Evolutionary conservation across 1,140 invertebrate genomes (phyloP), one percentile per base, ranked within the genome.

Genomic region (Diplogasteroides magnus): DNA sequence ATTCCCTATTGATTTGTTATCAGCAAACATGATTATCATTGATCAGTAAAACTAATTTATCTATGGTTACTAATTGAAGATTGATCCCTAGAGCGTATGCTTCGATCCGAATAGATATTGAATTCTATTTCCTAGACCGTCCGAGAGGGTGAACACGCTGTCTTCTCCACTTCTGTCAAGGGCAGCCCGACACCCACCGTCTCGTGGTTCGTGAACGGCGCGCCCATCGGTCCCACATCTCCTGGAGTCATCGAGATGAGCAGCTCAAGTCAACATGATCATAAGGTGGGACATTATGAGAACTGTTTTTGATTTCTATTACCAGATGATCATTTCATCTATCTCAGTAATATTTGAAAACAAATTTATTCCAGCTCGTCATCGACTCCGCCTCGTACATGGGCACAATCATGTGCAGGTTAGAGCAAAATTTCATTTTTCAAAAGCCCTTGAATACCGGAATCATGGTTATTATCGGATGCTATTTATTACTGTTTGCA

Each of bases 341-440:
- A 25, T 61, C 13, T 25, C 13, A 61, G 13, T 11, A 11, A 11
- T 61, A 61, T 61, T 61, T 61, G 13, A 56, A n/a, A 14, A 13
- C 13, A 56, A 56, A 56, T 14, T n/a, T 13, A 14, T 60, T 60
- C 61, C 64, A 55, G 37, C 19, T 65, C 19, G 64, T 57, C 2
- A 71, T 82, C 58, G 79, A 83, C 74, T 80, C 77, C 13, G 68
- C 73, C 14, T 62, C 70, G 29, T 82, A 77, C 55, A 74, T 71
- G 28, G 78, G 79, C n/a, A 83, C 80, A 63, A 72, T 82, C 19
- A 61, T 83, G 13, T 82, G 80, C 73, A 61, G 76, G 71, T 69
- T 61, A 64, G 15, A 6, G 1, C 14, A 26, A 31, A 55, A 26
- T 27, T n/a, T 65, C 55, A 67, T 62, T 56, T 26, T 26, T 28